A percentile compares a stretch with the other conserved stretches of the same genome.
phyloP scores from a whole-genome alignment of 1,140 invertebrate species.

The Drosophila watanabei region DNA sequence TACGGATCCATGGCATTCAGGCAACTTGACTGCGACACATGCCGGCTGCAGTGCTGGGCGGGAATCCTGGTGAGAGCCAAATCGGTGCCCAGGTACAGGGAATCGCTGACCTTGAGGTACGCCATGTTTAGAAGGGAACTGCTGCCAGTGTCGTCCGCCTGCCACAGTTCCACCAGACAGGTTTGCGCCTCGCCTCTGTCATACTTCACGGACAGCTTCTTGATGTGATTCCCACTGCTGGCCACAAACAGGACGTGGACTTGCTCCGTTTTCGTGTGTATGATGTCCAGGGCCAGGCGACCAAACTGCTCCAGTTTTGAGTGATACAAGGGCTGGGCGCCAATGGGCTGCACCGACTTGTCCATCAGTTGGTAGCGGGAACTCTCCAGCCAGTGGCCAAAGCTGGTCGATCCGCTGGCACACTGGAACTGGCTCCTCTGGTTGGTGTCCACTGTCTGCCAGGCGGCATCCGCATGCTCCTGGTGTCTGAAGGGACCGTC shows the following conservation, averaged over 20 bases:
- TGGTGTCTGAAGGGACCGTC: slow-evolving; percentile 95
- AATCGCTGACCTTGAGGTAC: slow-evolving; percentile 92
- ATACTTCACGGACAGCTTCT: slow-evolving; percentile 93
- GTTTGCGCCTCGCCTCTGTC: slow-evolving; percentile 89
- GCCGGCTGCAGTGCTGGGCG: slow-evolving; percentile 91
- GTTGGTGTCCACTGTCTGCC: slow-evolving; percentile 89
- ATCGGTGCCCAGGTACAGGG: slow-evolving; percentile 93
- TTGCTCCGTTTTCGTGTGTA: slow-evolving; percentile 89
- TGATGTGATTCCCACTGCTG: slow-evolving; percentile 90
- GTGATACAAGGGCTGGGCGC: slow-evolving; percentile 90
- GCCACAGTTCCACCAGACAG: slow-evolving; percentile 95
- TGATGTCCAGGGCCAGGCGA: slow-evolving; percentile 92
- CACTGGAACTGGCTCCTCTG: slow-evolving; percentile 89
- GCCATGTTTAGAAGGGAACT: slow-evolving; percentile 88
- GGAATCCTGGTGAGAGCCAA: slow-evolving; percentile 90
- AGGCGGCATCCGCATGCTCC: slow-evolving; percentile 90
- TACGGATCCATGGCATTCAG: slow-evolving; percentile 95
- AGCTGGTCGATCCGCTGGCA: slow-evolving; percentile 77
- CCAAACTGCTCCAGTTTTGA: slow-evolving; percentile 91
- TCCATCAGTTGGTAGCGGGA: slow-evolving; percentile 96
- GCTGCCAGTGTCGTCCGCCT: slow-evolving; percentile 87
- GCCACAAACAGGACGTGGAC: slow-evolving; percentile 93
- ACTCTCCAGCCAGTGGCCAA: slow-evolving; percentile 88
- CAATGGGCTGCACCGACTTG: slow-evolving; percentile 91
- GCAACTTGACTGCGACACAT: slow-evolving; percentile 90